phyloP scores from a whole-genome alignment of 2,888 invertebrate genomes.

The Chironomus tentans region DNA sequence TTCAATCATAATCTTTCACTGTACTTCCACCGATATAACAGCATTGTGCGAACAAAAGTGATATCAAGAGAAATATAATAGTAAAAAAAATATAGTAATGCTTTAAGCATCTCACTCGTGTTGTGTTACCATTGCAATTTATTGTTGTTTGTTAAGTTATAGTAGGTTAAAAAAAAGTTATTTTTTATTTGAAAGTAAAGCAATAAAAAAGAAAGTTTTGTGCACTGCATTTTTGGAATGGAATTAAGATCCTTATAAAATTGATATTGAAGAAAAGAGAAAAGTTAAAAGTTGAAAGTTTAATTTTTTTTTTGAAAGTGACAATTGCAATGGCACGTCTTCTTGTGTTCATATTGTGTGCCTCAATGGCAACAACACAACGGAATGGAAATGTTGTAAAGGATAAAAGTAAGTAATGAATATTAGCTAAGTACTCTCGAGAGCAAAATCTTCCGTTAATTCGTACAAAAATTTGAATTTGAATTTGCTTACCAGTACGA shows the following conservation, averaged over 20 bases:
- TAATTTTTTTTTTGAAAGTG: slow-evolving; percentile 3
- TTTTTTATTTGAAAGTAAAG: background rate
- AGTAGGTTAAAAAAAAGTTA: background rate
- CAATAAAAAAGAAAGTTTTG: background rate
- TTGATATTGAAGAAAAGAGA: background rate
- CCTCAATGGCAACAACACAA: slow-evolving; percentile 30
- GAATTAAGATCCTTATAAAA: slow-evolving; percentile 15
- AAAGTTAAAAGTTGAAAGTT: background rate
- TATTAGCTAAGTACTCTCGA: too few relatives aligned
- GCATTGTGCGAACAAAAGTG: too few relatives aligned
- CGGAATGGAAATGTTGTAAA: slow-evolving; percentile 28
- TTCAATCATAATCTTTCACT: background rate
- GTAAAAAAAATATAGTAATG: background rate
- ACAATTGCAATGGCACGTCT: slow-evolving; percentile 28
- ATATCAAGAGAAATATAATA: background rate
- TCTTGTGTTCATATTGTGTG: slow-evolving; percentile 29
- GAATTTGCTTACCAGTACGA: too few relatives aligned
- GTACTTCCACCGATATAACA: background rate
- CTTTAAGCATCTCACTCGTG: background rate
- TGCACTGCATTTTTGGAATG: background rate
- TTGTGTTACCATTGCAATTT: background rate
- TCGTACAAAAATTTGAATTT: too few relatives aligned
- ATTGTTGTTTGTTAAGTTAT: background rate
- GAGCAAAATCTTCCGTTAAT: too few relatives aligned
- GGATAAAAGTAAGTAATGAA: slow-evolving; percentile 16